A percentile compares a stretch with the other conserved stretches of the same genome.
Conservation (phyloP, 2,113 vertebrate species). For the Malurus elegans region DNA sequence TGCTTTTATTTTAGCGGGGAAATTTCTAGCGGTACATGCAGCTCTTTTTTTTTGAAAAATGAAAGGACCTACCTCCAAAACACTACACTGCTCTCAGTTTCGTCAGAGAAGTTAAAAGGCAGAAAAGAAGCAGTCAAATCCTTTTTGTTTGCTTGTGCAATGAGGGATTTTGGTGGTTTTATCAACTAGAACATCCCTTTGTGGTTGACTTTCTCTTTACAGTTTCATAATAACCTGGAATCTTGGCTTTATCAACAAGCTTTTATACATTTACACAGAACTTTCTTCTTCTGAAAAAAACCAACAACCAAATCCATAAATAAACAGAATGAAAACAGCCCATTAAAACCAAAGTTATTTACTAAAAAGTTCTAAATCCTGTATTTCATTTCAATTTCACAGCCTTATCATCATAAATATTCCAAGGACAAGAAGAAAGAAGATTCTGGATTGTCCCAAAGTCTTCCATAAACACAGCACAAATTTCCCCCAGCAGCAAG, state of each 20-base stretch:
- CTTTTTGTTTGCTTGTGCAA: background rate
- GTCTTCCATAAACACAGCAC: background rate
- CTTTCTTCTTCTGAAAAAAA: background rate
- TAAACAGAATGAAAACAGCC: background rate
- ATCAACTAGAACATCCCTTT: background rate
- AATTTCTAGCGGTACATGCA: background rate
- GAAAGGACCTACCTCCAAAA: background rate
- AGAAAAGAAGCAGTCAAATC: background rate
- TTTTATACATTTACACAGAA: background rate
- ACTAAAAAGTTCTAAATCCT: background rate
- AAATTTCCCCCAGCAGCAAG: background rate
- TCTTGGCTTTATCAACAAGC: background rate
- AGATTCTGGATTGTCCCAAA: background rate
- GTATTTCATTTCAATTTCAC: background rate
- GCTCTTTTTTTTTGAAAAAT: background rate
- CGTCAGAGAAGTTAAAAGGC: background rate
- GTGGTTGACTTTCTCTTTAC: background rate
- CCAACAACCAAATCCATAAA: background rate
- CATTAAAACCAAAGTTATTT: background rate
- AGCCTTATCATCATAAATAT: background rate
- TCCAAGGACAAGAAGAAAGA: background rate
- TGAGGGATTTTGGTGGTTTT: background rate
- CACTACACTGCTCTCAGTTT: background rate
- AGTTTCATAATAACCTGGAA: background rate
- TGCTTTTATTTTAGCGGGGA: background rate